phyloP scores from a whole-genome alignment of 1,140 invertebrate genomes.

The Papilio dardanus region DNA sequence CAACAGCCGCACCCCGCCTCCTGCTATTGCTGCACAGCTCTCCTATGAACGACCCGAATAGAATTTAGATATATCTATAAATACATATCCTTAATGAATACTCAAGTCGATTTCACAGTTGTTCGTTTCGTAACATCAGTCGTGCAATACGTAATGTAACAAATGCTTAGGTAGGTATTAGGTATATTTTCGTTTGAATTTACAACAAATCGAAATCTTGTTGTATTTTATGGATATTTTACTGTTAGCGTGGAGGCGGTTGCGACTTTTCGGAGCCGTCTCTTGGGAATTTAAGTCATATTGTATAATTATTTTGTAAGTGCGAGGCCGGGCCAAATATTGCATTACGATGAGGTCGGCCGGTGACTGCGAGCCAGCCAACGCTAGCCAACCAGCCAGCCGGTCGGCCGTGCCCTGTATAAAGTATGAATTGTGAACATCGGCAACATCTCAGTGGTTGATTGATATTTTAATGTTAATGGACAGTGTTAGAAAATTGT shows the following conservation, averaged over 20 bases:
- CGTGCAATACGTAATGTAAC: conserved; percentile 79
- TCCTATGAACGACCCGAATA: conserved; percentile 69
- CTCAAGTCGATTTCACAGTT: conserved; percentile 76
- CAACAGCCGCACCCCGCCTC: conserved; percentile 51
- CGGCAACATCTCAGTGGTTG: conserved; percentile 77
- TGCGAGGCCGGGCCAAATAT: conserved; percentile 79
- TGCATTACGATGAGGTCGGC: conserved; percentile 76
- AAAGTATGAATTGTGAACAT: conserved; percentile 60
- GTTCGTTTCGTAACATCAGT: conserved; percentile 73
- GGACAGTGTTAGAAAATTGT: conserved; percentile 83
- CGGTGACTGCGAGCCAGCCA: conserved; percentile 58
- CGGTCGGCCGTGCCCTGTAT: conserved; percentile 67
- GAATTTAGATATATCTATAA: conserved; percentile 67
- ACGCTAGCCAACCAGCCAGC: conserved; percentile 52
- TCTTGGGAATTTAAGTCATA: conserved; percentile 75
- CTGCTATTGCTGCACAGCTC: conserved; percentile 72
- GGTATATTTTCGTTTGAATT: conserved; percentile 80
- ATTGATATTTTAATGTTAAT: conserved; percentile 81
- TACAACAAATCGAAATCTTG: conserved; percentile 78
- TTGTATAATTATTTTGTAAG: conserved; percentile 80
- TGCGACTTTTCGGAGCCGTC: conserved; percentile 55
- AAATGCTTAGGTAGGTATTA: conserved; percentile 80
- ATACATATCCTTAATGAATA: conserved; percentile 81
- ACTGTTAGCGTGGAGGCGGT: conserved; percentile 63
- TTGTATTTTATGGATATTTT: conserved; percentile 82